phyloP scores from a whole-genome alignment of 2,113 vertebrate genomes.

The Pithys albifrons region DNA sequence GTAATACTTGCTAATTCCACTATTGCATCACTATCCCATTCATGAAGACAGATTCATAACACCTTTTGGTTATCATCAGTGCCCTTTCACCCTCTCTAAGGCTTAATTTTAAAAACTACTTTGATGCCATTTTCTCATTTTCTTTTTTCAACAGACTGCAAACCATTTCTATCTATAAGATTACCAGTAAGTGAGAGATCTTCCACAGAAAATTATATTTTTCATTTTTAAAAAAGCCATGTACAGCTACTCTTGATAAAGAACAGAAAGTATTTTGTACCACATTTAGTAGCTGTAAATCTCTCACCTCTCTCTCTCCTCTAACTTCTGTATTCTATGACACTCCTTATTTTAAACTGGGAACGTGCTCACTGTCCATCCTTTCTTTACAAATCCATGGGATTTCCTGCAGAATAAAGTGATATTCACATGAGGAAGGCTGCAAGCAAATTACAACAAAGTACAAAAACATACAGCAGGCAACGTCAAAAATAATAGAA shows the following conservation, averaged over 20 bases:
- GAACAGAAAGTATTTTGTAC: background rate
- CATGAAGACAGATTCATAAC: background rate
- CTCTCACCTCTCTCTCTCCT: background rate
- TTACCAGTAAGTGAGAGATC: background rate
- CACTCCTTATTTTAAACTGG: background rate
- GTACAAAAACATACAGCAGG: background rate
- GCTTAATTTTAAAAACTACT: background rate
- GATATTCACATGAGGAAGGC: background rate
- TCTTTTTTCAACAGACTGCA: background rate
- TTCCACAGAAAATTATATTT: background rate
- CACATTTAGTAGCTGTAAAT: background rate
- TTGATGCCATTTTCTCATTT: background rate
- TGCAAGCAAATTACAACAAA: background rate
- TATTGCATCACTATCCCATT: background rate
- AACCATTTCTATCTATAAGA: background rate
- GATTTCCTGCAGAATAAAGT: background rate
- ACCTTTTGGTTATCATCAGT: background rate
- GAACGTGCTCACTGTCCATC: background rate
- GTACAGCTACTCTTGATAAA: background rate
- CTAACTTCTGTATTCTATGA: background rate
- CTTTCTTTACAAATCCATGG: background rate
- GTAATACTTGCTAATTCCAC: background rate
- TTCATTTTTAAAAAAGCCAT: background rate
- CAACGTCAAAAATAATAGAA: background rate
- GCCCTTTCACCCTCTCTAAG: background rate